Base-by-base conservation (phyloP, 1,140 invertebrate genomes). In the Caenorhabditis briggsae region DNA sequence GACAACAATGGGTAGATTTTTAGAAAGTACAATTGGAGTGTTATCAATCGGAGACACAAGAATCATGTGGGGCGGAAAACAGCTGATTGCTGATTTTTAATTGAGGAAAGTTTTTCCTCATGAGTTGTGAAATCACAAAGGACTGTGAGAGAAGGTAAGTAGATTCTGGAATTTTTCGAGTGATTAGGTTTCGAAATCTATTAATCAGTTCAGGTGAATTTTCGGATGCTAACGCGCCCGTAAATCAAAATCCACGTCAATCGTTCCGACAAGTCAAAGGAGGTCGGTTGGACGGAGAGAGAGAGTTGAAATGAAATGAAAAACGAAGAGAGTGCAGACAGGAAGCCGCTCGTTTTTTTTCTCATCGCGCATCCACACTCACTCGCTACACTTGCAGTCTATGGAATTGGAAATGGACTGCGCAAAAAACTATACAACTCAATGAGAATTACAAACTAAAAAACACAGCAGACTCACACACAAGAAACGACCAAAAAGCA, bases 11-110 rank as follows among this genome's bases (percentile, higher is more conserved):
- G 41, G n/a, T 18, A 43, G n/a, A 18, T 43, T 53, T 9, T 14
- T 2, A 9, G 53, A 78, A 23, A 53, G 70, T 18, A 20, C 18
- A 53, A 23, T 23, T n/a, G 70, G 14, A 3, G 33, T 46, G 70
- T 78, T 78, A 78, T 78, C 70, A 78, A n/a, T n/a, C n/a, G n/a
- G n/a, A n/a, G 53, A 46, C 33, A 41, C 33, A 46, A 46, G 18
- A 74, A 78, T 78, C 70, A 78, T 53, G 70, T 50, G 70, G 43
- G 46, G 33, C 33, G 11, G 46, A 78, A 78, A 78, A 78, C 70
- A 78, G 70, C 70, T 78, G 70, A 78, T 78, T 78, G 46, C 46
- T 48, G 12, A 70, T 70, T 18, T 70, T 46, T 16, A 20, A 23
- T 12, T 25, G 8, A 11, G 7, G 25, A n/a, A n/a, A 53, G 56